These are phyloP conservation scores for Helicolenus hilgendorfi DNA, from an alignment of 2,797 vertebrate species.

Conservation along the genomic window DNA sequence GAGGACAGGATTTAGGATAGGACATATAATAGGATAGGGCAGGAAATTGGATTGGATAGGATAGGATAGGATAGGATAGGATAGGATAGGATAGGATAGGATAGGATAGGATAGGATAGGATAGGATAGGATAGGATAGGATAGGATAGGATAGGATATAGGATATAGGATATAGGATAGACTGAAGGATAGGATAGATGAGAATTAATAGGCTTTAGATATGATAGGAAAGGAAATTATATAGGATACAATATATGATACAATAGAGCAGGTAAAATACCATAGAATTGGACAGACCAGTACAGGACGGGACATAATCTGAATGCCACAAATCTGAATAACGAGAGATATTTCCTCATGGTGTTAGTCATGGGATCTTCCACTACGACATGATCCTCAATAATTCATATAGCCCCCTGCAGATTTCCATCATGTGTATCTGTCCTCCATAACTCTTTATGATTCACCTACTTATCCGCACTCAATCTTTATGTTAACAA, in stretches of 20 bases:
- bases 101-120: not conserved
- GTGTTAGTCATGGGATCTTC: not conserved
- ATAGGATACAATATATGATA: not conserved
- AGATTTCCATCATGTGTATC: not conserved
- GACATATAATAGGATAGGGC: too few species aligned
- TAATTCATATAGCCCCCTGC: not conserved
- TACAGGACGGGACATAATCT: not conserved
- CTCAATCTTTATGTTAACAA: constrained; percentile 38
- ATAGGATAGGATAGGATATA: not conserved
- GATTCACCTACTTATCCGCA: constrained; percentile 26
- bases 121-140: not conserved
- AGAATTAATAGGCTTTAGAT: not conserved
- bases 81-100: not conserved
- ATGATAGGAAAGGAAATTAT: not conserved
- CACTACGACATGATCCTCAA: not conserved
- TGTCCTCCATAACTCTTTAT: constrained; percentile 14
- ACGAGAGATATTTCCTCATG: not conserved
- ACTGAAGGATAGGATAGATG: not conserved
- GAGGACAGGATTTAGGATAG: too few species aligned
- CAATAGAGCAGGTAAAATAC: not conserved
- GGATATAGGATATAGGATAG: not conserved
- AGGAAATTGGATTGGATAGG: not conserved
- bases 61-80: not conserved
- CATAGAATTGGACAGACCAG: not conserved
- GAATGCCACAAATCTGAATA: not conserved